Conservation (phyloP, 2,888 invertebrate species). For the Plagodis dolabraria region DNA sequence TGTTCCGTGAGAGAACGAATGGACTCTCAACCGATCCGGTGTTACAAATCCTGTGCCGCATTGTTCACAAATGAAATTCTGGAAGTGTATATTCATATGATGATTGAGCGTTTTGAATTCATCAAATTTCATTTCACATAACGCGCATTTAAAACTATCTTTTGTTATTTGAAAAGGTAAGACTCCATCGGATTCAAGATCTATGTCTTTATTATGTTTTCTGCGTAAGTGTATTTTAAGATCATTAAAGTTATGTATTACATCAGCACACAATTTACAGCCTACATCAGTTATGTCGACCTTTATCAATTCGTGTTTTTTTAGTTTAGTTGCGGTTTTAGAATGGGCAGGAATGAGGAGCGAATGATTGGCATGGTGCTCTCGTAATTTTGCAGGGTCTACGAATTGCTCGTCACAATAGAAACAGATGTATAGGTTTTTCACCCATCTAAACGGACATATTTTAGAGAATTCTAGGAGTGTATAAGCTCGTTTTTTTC, state of each 20-base stretch:
- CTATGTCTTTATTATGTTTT: conserved; percentile 58
- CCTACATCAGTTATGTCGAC: conserved; percentile 65
- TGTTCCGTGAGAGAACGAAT: conserved; percentile 68
- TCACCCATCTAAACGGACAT: conserved; percentile 75
- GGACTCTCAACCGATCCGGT: conserved; percentile 66
- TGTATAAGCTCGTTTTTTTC: conserved; percentile 57
- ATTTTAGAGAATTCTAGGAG: conserved; percentile 66
- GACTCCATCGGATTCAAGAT: conserved; percentile 57
- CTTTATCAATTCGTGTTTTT: conserved; percentile 70
- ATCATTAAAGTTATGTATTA: conserved; percentile 46
- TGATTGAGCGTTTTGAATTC: conserved; percentile 72
- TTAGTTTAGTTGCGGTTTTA: conserved; percentile 56
- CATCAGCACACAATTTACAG: conserved; percentile 64
- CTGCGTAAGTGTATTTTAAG: conserved; percentile 64
- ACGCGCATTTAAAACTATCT: conserved; percentile 60
- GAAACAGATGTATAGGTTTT: conserved; percentile 69
- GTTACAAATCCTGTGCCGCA: conserved; percentile 76
- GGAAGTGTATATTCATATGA: conserved; percentile 79
- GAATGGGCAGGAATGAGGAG: conserved; percentile 45
- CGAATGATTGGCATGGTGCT: conserved; percentile 56
- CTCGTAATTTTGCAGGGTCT: conserved; percentile 59
- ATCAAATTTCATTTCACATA: conserved; percentile 61
- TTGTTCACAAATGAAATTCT: conserved; percentile 75
- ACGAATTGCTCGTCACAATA: conserved; percentile 66
- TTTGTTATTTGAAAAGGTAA: conserved; percentile 66